Percentiles rank a stretch among this genome's conserved stretches.
Evolutionary conservation across 2,797 vertebrate genomes (phyloP).

Genomic region (Mormyrops boulengeri): DNA sequence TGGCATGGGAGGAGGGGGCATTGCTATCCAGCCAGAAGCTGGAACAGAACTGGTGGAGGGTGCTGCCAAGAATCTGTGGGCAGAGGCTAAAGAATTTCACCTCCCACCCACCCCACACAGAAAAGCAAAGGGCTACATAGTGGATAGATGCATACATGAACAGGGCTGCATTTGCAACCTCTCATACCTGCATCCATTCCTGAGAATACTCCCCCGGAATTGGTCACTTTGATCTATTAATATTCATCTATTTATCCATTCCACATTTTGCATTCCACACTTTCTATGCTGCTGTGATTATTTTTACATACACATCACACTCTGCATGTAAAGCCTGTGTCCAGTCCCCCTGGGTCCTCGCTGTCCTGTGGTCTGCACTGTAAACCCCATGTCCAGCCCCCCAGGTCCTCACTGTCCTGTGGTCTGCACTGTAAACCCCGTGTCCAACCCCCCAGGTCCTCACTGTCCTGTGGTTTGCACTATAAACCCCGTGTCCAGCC

Average conservation of each 20-base stretch:
- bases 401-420: background rate
- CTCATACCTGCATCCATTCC: background rate
- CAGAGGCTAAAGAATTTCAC: constrained; percentile 39
- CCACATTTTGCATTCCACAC: background rate
- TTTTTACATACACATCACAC: background rate
- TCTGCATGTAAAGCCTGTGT: no score
- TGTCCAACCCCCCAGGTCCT: no score
- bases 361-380: no score
- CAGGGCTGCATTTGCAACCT: background rate
- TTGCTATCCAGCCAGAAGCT: constrained; percentile 57
- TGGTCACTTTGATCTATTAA: background rate
- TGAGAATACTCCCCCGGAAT: background rate
- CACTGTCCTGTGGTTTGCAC: no score
- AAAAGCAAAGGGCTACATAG: background rate
- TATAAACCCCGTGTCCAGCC: background rate
- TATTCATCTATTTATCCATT: background rate
- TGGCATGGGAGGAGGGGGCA: constrained; percentile 55
- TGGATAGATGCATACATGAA: background rate
- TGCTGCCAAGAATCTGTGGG: constrained; percentile 30
- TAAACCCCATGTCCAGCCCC: background rate
- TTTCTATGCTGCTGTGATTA: background rate
- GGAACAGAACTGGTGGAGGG: constrained; percentile 55
- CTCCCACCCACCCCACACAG: background rate
- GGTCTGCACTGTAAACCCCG: background rate
- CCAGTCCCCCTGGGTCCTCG: no score